A percentile compares a stretch with the other conserved stretches of the same genome.
Conservation (phyloP, 2,113 vertebrate species). For the Mellivora capensis region DNA sequence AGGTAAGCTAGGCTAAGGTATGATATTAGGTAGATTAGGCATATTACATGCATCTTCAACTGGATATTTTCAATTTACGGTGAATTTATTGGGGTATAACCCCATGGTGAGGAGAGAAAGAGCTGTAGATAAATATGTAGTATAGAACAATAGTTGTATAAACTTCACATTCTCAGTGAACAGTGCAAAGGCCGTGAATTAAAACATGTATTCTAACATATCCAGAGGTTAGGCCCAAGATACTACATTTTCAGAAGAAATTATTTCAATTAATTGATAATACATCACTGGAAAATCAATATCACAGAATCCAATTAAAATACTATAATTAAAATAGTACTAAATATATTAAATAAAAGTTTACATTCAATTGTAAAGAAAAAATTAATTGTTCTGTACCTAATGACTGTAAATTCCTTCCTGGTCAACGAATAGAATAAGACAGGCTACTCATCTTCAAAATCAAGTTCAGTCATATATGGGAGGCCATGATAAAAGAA, state of each 20-base stretch:
- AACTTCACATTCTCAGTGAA: neutral
- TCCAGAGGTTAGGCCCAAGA: neutral
- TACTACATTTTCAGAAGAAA: neutral
- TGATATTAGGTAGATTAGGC: neutral
- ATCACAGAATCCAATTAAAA: slow-evolving; percentile 34
- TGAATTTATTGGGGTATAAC: neutral
- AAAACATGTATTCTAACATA: neutral
- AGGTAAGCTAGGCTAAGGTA: neutral
- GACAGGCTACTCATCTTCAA: neutral
- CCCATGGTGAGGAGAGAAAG: neutral
- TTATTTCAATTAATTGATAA: neutral
- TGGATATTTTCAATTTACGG: neutral
- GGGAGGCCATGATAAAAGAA: neutral
- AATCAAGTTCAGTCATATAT: slow-evolving; percentile 18
- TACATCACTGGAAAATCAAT: neutral
- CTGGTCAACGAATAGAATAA: neutral
- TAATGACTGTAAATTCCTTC: slow-evolving; percentile 25
- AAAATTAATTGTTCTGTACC: neutral
- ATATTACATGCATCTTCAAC: neutral
- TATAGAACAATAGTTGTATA: neutral
- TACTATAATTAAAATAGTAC: neutral
- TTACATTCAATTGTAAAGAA: neutral
- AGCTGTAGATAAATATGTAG: neutral
- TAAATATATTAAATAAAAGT: neutral
- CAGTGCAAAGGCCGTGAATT: neutral